Evolutionary conservation across 2,797 vertebrate genomes (phyloP).

Genomic region (Atherinosoma microstoma): DNA sequence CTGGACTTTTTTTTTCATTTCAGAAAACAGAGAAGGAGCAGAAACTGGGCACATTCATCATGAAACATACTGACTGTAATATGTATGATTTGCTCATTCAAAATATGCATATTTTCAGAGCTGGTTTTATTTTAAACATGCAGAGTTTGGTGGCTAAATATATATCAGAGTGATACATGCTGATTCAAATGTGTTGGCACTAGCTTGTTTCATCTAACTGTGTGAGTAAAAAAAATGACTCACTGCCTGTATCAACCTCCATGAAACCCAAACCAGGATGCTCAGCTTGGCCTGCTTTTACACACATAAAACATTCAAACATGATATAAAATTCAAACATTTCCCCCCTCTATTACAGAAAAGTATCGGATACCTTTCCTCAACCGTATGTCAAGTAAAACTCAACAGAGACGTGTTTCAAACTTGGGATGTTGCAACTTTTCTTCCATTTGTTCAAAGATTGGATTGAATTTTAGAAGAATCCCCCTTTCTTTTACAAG

Average conservation of each 20-base stretch:
- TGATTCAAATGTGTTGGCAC: slow-evolving; percentile 32
- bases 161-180: slow-evolving; percentile 28
- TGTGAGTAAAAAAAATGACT: slow-evolving; percentile 33
- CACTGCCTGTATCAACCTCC: slow-evolving; percentile 31
- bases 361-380: slow-evolving; percentile 22
- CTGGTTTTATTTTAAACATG: not conserved
- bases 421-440: slow-evolving; percentile 47
- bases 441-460: slow-evolving; percentile 52
- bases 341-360: slow-evolving; percentile 34
- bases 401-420: slow-evolving; percentile 36
- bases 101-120: not conserved
- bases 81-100: slow-evolving; percentile 15
- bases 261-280: slow-evolving; percentile 38
- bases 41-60: slow-evolving; percentile 11
- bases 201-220: slow-evolving; percentile 22
- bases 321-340: slow-evolving; percentile 30
- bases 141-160: slow-evolving; percentile 30
- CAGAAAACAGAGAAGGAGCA: slow-evolving; percentile 10
- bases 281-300: slow-evolving; percentile 13
- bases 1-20: slow-evolving; percentile 8
- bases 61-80: slow-evolving; percentile 24
- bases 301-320: slow-evolving; percentile 50
- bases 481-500: slow-evolving; percentile 42
- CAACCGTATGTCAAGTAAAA: slow-evolving; percentile 42
- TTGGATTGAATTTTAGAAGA: slow-evolving; percentile 61